Conservation (phyloP, 2,797 vertebrate genomes). For the Tragelaphus oryx region DNA sequence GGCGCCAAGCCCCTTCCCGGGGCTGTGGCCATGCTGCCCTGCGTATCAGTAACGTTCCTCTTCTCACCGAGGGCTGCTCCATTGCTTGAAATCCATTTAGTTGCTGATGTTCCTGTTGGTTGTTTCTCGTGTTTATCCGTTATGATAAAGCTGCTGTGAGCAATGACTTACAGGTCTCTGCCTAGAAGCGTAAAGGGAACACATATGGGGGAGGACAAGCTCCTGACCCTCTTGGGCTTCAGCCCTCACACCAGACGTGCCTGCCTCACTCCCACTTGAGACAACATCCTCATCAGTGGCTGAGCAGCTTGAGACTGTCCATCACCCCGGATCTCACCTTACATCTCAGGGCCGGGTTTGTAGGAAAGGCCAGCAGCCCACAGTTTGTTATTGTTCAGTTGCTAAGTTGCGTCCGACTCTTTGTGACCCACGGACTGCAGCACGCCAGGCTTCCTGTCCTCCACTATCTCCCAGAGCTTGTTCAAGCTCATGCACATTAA, state of each 20-base stretch:
- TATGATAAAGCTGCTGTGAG: rapidly evolving
- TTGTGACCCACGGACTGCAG: background rate
- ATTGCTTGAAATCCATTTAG: rapidly evolving
- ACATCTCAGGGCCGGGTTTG: rapidly evolving
- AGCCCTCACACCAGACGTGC: rapidly evolving
- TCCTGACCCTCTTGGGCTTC: background rate
- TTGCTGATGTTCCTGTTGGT: rapidly evolving
- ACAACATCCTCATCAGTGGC: too few species aligned
- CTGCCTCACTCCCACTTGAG: background rate
- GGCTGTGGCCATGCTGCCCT: background rate
- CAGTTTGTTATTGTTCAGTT: background rate
- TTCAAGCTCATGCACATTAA: background rate
- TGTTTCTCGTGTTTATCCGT: rapidly evolving
- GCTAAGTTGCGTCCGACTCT: background rate
- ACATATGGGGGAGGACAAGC: rapidly evolving
- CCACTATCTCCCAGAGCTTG: background rate
- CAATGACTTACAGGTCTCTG: background rate
- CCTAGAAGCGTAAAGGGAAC: too few species aligned
- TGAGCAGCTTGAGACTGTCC: background rate
- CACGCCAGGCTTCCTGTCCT: background rate
- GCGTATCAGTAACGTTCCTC: rapidly evolving
- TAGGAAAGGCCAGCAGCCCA: background rate
- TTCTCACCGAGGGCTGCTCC: background rate
- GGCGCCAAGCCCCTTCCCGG: background rate
- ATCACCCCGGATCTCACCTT: rapidly evolving